phyloP scores from a whole-genome alignment of 2,888 invertebrate genomes.

The Hyposoter didymator region DNA sequence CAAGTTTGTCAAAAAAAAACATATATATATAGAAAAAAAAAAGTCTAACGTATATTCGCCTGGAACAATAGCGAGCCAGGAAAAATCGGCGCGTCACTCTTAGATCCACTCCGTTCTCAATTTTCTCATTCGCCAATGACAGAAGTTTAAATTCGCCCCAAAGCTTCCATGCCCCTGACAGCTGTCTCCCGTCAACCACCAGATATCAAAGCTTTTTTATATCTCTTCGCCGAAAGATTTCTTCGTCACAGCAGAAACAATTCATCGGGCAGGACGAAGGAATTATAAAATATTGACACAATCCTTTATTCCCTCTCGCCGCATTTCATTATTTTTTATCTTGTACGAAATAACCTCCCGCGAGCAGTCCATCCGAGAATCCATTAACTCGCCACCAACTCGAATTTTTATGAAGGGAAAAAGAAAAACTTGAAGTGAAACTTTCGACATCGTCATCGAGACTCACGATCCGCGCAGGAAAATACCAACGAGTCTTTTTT shows the following conservation, averaged over 20 bases:
- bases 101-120: constrained; percentile 33
- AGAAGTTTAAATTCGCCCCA: not conserved
- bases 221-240: not conserved
- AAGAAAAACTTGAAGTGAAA: not conserved
- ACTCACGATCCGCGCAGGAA: too few species aligned
- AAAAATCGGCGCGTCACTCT: constrained; percentile 50
- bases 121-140: constrained; percentile 23
- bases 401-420: too few species aligned
- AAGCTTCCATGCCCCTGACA: constrained; percentile 3
- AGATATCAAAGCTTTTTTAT: constrained; percentile 6
- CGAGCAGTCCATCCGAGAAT: too few species aligned
- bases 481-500: too few species aligned
- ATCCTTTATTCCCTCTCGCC: not conserved
- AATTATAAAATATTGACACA: constrained; percentile 1
- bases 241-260: not conserved
- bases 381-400: too few species aligned
- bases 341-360: not conserved
- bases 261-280: not conserved
- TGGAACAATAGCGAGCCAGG: constrained; percentile 45
- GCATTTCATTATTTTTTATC: not conserved
- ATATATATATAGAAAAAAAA: constrained; percentile 22
- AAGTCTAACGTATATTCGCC: constrained; percentile 49
- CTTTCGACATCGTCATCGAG: constrained; percentile 21
- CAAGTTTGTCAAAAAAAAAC: constrained; percentile 34
- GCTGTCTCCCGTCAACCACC: constrained; percentile 25